These are phyloP conservation scores for Microchirus variegatus DNA, from an alignment of 2,797 vertebrate genomes.

Conservation along the genomic window DNA sequence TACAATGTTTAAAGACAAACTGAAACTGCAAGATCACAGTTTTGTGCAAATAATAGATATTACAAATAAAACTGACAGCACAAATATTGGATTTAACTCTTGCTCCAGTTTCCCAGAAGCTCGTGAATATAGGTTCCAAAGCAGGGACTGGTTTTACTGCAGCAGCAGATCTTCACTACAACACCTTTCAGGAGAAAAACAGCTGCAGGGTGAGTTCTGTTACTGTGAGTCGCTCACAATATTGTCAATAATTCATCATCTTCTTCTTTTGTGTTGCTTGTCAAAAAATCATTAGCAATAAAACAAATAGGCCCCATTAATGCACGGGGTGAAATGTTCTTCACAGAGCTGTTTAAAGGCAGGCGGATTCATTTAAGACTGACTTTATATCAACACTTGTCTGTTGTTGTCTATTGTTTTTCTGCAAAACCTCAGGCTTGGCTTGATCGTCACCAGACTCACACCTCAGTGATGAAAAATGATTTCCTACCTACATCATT, in stretches of 20 bases:
- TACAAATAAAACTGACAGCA: neutral
- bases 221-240: neutral
- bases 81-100: neutral
- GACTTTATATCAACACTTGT: neutral
- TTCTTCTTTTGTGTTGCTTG: no score
- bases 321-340: no score
- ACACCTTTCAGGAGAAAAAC: slow-evolving; percentile 61
- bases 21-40: no score
- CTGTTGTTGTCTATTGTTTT: neutral
- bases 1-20: neutral
- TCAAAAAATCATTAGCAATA: no score
- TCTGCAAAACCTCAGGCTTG: slow-evolving; percentile 17
- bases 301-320: no score
- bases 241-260: no score
- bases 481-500: slow-evolving; percentile 51
- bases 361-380: no score
- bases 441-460: slow-evolving; percentile 38
- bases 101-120: slow-evolving; percentile 32
- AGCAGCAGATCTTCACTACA: slow-evolving; percentile 42
- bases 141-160: slow-evolving; percentile 60
- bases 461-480: slow-evolving; percentile 55
- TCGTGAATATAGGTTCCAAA: slow-evolving; percentile 46
- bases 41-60: neutral
- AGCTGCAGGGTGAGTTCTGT: slow-evolving; percentile 27
- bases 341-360: no score